Base-by-base conservation (phyloP, 2,888 invertebrate species). In the Thysanoteuthis rhombus region DNA sequence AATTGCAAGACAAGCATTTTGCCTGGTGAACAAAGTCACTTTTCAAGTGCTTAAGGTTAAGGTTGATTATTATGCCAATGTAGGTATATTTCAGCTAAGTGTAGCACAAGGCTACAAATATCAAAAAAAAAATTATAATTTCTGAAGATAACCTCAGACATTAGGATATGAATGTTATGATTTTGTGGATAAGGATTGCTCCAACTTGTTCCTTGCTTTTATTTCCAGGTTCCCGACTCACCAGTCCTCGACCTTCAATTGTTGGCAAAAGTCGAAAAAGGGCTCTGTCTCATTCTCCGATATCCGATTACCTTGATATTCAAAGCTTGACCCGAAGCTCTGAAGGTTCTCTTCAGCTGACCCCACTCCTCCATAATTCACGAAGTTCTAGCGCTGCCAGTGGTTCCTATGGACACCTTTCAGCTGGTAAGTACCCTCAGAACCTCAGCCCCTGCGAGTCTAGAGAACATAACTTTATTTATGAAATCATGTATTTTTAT, bases 251-350 rank as follows among this genome's bases (percentile, higher is more conserved):
- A 91, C 97, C 97, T 1, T 97, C 97, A 93, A 95, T 96, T 91
- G 94, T 96, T 42, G 95, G 96, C 42, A 95, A 95, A 93, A 96
- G 98, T 96, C 98, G 99, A 90, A 99, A 99, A 97, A 98, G 99
- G 94, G 99, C 99, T 0, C 98, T 99, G 3, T 99, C 99, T 94
- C 99, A 98, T 97, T 97, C 97, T 25, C 99, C 99, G 32, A 99
- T 99, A 97, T 99, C 99, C 0, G 99, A 99, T 95, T 98, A 99
- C 95, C 98, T 99, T 95, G 99, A 99, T 97, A 98, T 99, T 96
- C 99, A 99, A 96, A 99, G 99, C 93, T 98, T 99, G 98, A 99
- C 99, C 95, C 98, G 99, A 94, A 99, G 99, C 95, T 99, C 99
- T 16, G 99, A 99, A 12, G 97, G 99, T 95, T 99, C 99, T 42